Conservation (phyloP, 2,888 invertebrate genomes). For the Leucophenga maculata region DNA sequence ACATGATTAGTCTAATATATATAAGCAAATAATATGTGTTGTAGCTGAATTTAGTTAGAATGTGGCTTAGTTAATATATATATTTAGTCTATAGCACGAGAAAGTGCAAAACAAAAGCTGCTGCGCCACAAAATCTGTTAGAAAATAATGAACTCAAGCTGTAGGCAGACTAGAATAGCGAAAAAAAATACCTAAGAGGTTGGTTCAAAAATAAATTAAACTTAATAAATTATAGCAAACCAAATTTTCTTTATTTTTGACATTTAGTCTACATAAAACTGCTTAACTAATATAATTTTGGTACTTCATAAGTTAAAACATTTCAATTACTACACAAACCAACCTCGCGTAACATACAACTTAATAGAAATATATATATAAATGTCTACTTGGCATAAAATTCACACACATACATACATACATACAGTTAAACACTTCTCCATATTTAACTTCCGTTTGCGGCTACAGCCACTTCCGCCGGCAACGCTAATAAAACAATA, state of each 20-base stretch:
- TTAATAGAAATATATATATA: slow-evolving; percentile 13
- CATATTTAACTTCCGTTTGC: background rate
- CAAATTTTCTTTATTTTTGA: no score
- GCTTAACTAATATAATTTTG: no score
- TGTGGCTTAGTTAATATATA: no score
- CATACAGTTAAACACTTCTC: background rate
- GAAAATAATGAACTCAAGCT: slow-evolving; percentile 17
- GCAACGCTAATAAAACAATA: slow-evolving; percentile 50
- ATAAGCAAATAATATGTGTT: background rate
- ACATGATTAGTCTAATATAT: slow-evolving; percentile 57
- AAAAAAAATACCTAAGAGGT: background rate
- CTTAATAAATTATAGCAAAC: no score
- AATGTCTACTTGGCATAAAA: slow-evolving; percentile 12
- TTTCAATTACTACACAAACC: no score
- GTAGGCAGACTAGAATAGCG: background rate
- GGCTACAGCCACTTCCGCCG: slow-evolving; percentile 27
- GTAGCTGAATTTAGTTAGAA: no score
- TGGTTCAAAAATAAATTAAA: background rate
- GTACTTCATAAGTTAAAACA: no score
- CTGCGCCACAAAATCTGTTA: background rate
- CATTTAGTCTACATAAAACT: no score
- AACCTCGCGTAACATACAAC: background rate
- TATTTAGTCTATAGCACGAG: background rate
- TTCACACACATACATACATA: background rate
- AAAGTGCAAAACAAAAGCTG: slow-evolving; percentile 2